Evolutionary conservation across 1,140 invertebrate genomes (phyloP), one percentile per base, ranked within the genome.

Genomic region (Heliconius nattereri): DNA sequence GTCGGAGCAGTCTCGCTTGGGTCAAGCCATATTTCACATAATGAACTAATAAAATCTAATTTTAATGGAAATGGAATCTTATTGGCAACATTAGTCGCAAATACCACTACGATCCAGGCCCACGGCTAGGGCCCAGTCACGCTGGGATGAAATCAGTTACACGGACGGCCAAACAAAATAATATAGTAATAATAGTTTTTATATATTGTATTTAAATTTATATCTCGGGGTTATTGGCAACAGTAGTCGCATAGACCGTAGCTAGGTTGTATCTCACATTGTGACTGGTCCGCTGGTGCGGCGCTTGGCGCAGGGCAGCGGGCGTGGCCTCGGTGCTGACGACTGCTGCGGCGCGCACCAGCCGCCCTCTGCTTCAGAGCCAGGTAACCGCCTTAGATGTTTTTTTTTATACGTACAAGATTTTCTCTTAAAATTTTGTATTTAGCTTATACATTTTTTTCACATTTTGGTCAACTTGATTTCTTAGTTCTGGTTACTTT

Each of bases 271-370:
- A 89, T 92, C 93, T 93, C 91, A 93, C 92, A 89, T 92, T 94
- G 90, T 93, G 92, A 94, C 90, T 94, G 89, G 90, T 93, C 91
- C 92, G 92, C 92, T 92, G 92, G 92, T 94, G 92, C 93, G 91
- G 94, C 94, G 94, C 92, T 96, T 95, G 94, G 94, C 95, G 95
- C 95, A 96, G 95, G 95, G 90, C 95, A 96, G 94, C 95, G 94
- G 86, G 93, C 90, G 85, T 96, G 95, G 95, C 92, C 94, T 90
- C 95, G 95, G 86, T 96, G 95, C 95, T 96, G 95, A 96, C 95
- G 95, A 89, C 92, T 95, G 94, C 91, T 95, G 90, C 92, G 92
- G 95, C 94, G 95, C 92, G 92, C 91, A 86, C 91, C 91, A 40
- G 87, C 90, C 90, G 86, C 86, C 87, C 90, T 93, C 91, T 92